Percentiles rank a stretch among this genome's conserved stretches.
Conservation (phyloP, 2,113 vertebrate species). For the Erinaceus europaeus region DNA sequence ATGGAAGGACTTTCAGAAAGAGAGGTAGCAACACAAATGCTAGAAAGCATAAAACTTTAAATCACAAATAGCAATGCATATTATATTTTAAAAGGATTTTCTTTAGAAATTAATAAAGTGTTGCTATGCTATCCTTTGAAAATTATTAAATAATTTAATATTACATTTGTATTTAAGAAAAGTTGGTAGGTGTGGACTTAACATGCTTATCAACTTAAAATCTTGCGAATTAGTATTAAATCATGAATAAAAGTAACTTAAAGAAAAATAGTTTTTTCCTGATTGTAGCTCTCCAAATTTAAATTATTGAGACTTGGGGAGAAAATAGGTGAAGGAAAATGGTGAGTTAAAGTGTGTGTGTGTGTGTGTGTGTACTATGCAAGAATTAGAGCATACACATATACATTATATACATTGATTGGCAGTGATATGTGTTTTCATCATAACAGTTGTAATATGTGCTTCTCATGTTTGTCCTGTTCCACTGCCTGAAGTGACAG, state of each 20-base stretch:
- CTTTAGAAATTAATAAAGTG: background rate
- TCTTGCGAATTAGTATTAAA: too few species aligned
- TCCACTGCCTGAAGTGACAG: too few species aligned
- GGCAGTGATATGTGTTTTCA: too few species aligned
- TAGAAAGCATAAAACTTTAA: background rate
- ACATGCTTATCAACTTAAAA: too few species aligned
- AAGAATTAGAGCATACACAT: too few species aligned
- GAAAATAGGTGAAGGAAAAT: background rate
- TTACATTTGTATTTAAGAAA: slow-evolving; percentile 27
- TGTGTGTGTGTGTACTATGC: background rate
- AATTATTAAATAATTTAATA: too few species aligned
- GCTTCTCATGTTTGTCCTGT: slow-evolving; percentile 38
- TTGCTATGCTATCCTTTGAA: background rate
- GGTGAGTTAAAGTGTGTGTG: background rate
- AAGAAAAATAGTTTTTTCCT: too few species aligned
- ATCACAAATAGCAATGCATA: background rate
- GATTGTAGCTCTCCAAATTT: too few species aligned
- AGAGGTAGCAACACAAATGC: background rate
- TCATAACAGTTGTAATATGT: slow-evolving; percentile 5
- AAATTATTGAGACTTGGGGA: background rate
- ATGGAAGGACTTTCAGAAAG: background rate
- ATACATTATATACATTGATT: too few species aligned
- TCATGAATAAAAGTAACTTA: too few species aligned
- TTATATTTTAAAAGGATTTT: background rate
- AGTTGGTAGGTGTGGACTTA: too few species aligned